Conservation (phyloP, 2,113 vertebrate species). For the Merops nubicus region DNA sequence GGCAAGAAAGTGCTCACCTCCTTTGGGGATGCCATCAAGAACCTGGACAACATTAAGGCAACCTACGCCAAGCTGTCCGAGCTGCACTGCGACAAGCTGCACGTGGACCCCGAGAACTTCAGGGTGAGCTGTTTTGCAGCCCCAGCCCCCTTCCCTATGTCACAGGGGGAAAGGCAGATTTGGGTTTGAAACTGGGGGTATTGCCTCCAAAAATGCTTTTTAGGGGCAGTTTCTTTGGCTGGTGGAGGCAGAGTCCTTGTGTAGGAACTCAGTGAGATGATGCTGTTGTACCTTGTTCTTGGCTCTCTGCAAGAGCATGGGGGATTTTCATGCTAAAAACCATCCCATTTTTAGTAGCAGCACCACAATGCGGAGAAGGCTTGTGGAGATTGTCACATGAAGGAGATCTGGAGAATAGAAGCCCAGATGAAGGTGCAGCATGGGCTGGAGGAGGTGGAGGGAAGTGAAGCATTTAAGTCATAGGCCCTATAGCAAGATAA, state of each 20-base stretch:
- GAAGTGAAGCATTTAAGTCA: neutral
- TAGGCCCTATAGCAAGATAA: neutral
- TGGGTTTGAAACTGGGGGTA: no score
- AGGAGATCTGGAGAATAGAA: neutral
- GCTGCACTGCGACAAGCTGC: conserved; percentile 87
- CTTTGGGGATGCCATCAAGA: conserved; percentile 81
- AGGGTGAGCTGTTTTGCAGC: neutral
- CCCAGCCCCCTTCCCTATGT: neutral
- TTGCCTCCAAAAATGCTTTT: accelerated
- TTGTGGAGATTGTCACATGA: no score
- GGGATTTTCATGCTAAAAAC: neutral
- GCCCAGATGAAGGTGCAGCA: neutral
- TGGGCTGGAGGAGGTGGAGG: neutral
- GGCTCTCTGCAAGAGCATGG: neutral
- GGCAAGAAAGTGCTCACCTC: conserved; percentile 83
- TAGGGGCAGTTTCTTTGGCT: neutral
- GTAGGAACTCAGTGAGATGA: accelerated
- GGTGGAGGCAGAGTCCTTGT: neutral
- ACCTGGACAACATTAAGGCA: conserved; percentile 81
- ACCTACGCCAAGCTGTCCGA: conserved; percentile 79
- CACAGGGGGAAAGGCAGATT: neutral
- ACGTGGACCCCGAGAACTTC: conserved; percentile 86
- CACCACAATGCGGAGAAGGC: neutral
- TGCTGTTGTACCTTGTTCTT: neutral
- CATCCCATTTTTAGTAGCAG: neutral